phyloP scores from a whole-genome alignment of 2,888 invertebrate species.

The Nipponacmea schrenckii region DNA sequence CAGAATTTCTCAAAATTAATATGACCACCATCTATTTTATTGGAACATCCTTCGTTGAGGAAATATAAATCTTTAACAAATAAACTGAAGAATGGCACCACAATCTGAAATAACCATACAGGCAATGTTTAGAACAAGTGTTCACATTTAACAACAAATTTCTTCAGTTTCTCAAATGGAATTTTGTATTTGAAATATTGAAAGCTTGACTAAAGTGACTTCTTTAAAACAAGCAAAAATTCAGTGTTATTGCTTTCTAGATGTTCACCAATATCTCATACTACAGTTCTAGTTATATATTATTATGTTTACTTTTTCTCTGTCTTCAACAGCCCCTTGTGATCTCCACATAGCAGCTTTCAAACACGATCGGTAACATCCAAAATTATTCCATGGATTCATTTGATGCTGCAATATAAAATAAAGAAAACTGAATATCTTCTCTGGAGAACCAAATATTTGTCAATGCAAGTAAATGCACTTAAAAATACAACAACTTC shows the following conservation, averaged over 20 bases:
- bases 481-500: too few species aligned
- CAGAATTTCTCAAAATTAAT: conserved; percentile 96
- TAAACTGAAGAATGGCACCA: conserved; percentile 90
- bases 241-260: too few species aligned
- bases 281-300: too few species aligned
- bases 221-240: too few species aligned
- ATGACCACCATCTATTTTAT: conserved; percentile 85
- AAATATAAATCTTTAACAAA: conserved; percentile 89
- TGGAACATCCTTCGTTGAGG: conserved; percentile 86
- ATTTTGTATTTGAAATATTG: too few species aligned
- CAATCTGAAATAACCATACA: conserved; percentile 73
- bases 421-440: not conserved
- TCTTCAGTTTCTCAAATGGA: too few species aligned
- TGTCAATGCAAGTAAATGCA: too few species aligned
- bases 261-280: too few species aligned
- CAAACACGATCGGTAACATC: conserved; percentile 85
- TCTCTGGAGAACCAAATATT: not conserved
- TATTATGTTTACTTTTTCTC: conserved; percentile 68
- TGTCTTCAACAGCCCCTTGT: conserved; percentile 67
- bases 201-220: too few species aligned
- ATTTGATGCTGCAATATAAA: conserved; percentile 77
- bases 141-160: too few species aligned
- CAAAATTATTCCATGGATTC: conserved; percentile 89
- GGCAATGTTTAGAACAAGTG: too few species aligned
- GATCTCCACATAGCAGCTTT: conserved; percentile 80